Base-by-base conservation (phyloP, 1,140 invertebrate genomes). In the Acromyrmex echinatior region DNA sequence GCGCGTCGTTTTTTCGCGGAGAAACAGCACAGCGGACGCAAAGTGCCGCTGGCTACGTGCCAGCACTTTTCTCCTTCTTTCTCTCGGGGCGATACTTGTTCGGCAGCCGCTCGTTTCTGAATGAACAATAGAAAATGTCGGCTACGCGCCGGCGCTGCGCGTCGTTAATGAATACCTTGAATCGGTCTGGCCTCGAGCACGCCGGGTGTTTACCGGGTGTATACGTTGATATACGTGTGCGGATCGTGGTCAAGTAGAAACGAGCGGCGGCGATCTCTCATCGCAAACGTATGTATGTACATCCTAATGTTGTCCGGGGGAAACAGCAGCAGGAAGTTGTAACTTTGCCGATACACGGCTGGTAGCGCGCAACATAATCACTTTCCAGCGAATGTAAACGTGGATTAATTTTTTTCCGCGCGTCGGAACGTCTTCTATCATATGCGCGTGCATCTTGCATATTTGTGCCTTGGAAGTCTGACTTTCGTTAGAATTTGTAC, bases 91-190 rank as follows among this genome's bases (percentile, higher is more conserved):
- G 89, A 90, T 79, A 62, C 88, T 87, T 62, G 16, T 86, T 90
- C 82, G 87, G 74, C 79, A 74, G 63, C 77, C 89, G 87, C 77
- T 88, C 73, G 84, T 91, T 91, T 91, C 90, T 91, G 90, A 91
- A 91, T 91, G 90, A 87, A 91, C 90, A 91, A 91, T 91, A 91
- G 90, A 91, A 91, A 87, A 91, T 91, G 90, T 90, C 90, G 86
- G 81, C 89, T 88, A 90, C 88, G 88, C 89, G 89, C 80, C 88
- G 88, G 70, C 76, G 81, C 87, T 76, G 65, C 68, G 35, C 89
- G 87, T 91, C 87, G 78, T 91, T 91, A 91, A 91, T 91, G 89
- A 91, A 91, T 91, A 91, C 89, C 87, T 90, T 91, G 90, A 91
- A 91, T 91, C 90, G 87, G 87, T 66, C 87, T 89, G 85, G 88